Percentiles rank a stretch among this genome's conserved stretches.
These are phyloP conservation scores for Apocrypta bakeri DNA, from an alignment of 1,140 invertebrate species.

Conservation along the genomic window DNA sequence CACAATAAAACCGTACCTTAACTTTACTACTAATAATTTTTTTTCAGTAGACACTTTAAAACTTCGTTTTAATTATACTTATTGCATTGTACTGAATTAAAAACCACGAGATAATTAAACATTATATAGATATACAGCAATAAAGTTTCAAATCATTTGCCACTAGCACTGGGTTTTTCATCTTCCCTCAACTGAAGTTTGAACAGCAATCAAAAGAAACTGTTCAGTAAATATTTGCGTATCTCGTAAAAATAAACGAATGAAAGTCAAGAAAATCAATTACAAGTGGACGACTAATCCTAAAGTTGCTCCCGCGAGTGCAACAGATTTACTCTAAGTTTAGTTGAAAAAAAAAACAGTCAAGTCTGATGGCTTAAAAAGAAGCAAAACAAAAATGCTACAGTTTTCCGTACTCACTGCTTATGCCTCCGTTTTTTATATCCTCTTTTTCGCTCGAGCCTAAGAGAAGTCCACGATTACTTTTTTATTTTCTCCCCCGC, in stretches of 20 bases:
- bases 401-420: background rate
- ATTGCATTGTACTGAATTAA: background rate
- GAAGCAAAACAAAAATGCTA: background rate
- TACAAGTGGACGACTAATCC: background rate
- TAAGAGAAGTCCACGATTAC: conserved; percentile 25
- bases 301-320: background rate
- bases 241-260: background rate
- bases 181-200: background rate
- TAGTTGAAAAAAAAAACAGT: background rate
- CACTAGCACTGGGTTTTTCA: no score
- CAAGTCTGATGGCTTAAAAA: background rate
- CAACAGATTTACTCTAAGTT: background rate
- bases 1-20: background rate
- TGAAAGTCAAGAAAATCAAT: background rate
- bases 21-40: background rate
- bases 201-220: background rate
- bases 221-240: background rate
- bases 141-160: no score
- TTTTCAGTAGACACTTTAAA: background rate
- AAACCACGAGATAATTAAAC: no score
- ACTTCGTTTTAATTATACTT: background rate
- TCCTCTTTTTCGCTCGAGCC: background rate
- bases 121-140: no score
- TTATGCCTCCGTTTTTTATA: background rate
- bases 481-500: background rate